These are phyloP conservation scores for Drosophila melanogaster DNA, from an alignment of 1,140 invertebrate genomes.

Conservation along the genomic window DNA sequence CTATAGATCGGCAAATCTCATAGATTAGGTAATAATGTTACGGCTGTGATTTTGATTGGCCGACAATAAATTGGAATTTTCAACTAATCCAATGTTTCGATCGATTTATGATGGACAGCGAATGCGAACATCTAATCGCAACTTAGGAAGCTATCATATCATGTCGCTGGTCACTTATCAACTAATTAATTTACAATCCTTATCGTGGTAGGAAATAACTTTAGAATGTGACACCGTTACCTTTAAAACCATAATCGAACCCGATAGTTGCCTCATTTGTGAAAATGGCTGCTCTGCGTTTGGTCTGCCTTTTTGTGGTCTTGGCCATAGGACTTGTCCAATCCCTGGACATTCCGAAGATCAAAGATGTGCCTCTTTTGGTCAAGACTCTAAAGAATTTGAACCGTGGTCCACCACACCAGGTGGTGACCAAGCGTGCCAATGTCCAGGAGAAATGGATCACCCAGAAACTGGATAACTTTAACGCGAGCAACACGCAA, in stretches of 20 bases:
- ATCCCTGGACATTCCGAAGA: conserved; percentile 22
- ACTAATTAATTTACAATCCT: conserved; percentile 45
- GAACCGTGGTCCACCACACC: conserved; percentile 63
- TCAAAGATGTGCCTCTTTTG: conserved; percentile 58
- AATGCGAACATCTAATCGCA: conserved; percentile 15
- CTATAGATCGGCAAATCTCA: neutral
- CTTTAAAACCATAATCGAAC: conserved; percentile 37
- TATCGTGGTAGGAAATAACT: conserved; percentile 53
- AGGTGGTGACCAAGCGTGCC: conserved; percentile 5
- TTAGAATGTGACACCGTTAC: conserved; percentile 7
- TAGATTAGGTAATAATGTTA: conserved; percentile 10
- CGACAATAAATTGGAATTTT: conserved; percentile 20
- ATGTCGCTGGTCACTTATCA: conserved; percentile 51
- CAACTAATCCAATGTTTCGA: conserved; percentile 6
- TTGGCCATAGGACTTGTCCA: conserved; percentile 25
- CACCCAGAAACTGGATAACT: conserved; percentile 88
- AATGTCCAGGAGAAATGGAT: conserved; percentile 63
- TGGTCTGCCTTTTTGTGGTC: conserved; percentile 52
- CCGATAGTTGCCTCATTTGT: conserved; percentile 42
- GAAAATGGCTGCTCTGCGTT: conserved; percentile 52
- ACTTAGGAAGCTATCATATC: conserved; percentile 32
- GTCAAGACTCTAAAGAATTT: conserved; percentile 61
- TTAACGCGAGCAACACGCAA: conserved; percentile 87
- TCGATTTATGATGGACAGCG: conserved; percentile 27
- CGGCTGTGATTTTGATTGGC: conserved; percentile 19